Conservation (phyloP, 2,888 invertebrate genomes). For the Diachrysia chrysitis region DNA sequence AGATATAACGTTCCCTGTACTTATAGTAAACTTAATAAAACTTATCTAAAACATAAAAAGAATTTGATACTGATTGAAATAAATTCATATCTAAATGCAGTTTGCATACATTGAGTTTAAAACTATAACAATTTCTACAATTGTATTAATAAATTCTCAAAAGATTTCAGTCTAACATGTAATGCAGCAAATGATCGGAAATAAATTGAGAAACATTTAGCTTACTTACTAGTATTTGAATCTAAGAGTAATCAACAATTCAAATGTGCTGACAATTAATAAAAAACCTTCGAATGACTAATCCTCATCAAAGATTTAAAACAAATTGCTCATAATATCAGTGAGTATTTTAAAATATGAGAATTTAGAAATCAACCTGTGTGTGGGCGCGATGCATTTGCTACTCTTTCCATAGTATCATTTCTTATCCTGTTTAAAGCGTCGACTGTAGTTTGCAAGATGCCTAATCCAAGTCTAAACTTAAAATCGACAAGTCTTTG, state of each 20-base stretch:
- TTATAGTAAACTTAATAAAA: constrained; percentile 49
- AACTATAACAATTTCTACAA: not conserved
- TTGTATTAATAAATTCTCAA: constrained; percentile 4
- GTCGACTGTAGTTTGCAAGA: constrained; percentile 91
- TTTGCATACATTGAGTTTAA: not conserved
- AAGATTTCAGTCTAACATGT: constrained; percentile 45
- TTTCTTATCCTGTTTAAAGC: constrained; percentile 91
- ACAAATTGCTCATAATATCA: constrained; percentile 14
- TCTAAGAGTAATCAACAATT: constrained; percentile 17
- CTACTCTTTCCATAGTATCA: constrained; percentile 68
- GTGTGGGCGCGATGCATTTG: constrained; percentile 67
- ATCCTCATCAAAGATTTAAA: constrained; percentile 6
- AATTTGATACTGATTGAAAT: constrained; percentile 13
- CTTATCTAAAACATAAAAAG: constrained; percentile 17
- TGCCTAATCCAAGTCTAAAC: constrained; percentile 91
- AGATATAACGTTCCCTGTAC: constrained; percentile 49
- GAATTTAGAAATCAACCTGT: constrained; percentile 23
- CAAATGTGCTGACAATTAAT: constrained; percentile 12
- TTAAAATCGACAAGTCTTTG: constrained; percentile 92
- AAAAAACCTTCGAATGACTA: constrained; percentile 14
- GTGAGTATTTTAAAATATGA: constrained; percentile 3
- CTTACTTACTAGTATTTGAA: not conserved
- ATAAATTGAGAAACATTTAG: not conserved
- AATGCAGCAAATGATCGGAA: constrained; percentile 7
- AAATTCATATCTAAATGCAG: constrained; percentile 35